Conservation (phyloP, 2,797 vertebrate genomes). For the Hapalemur alaotrensis region DNA sequence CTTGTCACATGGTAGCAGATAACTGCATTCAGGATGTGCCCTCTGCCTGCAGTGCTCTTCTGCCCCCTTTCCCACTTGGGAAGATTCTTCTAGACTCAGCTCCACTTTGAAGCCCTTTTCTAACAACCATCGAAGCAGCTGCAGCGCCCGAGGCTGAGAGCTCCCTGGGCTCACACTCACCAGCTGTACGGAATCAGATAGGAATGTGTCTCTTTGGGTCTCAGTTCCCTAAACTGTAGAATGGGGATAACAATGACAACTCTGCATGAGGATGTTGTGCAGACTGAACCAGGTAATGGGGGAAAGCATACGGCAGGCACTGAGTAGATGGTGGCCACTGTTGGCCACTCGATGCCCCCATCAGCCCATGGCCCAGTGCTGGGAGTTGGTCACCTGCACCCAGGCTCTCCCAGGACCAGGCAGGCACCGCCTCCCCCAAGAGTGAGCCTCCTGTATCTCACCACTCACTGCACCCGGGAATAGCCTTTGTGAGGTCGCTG, state of each 20-base stretch:
- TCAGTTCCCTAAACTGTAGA: neutral
- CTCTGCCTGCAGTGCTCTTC: neutral
- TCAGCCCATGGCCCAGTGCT: neutral
- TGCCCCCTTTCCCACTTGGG: neutral
- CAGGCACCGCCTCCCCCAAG: rapidly evolving
- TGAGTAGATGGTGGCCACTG: rapidly evolving
- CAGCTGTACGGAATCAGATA: neutral
- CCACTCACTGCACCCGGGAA: rapidly evolving
- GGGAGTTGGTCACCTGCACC: neutral
- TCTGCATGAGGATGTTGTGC: rapidly evolving
- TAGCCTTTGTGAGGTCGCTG: neutral
- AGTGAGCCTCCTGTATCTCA: neutral
- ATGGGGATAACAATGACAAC: neutral
- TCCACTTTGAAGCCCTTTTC: neutral
- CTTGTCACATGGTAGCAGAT: neutral
- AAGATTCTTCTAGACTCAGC: neutral
- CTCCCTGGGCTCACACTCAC: neutral
- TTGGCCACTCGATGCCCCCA: neutral
- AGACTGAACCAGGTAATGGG: neutral
- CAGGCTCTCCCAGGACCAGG: neutral
- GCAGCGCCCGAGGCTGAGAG: neutral
- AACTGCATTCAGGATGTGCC: neutral
- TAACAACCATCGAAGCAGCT: neutral
- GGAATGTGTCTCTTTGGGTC: neutral
- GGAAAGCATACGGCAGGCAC: neutral